Conservation (phyloP, 2,888 invertebrate species). For the Venusia cambrica region DNA sequence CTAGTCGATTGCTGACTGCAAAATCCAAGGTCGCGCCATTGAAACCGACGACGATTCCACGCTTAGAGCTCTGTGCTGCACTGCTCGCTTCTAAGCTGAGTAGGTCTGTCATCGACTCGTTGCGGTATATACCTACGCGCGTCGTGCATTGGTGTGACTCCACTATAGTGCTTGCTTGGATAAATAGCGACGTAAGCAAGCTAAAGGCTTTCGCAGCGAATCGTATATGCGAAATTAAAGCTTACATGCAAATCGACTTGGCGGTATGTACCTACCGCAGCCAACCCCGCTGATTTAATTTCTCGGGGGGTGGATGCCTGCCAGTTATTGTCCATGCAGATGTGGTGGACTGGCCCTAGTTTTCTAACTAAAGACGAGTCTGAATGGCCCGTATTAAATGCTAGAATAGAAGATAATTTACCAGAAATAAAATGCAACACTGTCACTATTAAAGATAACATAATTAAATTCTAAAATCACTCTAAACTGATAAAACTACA, state of each 20-base stretch:
- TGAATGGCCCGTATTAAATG: no score
- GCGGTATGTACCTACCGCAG: background rate
- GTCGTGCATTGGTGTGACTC: constrained; percentile 33
- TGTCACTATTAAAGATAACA: background rate
- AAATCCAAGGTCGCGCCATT: background rate
- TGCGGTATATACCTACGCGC: no score
- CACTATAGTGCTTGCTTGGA: constrained; percentile 30
- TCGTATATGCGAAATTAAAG: background rate
- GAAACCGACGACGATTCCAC: background rate
- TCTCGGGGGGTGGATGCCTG: no score
- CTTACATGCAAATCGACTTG: background rate
- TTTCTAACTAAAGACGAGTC: no score
- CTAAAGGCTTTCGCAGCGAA: no score
- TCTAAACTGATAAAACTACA: constrained; percentile 21
- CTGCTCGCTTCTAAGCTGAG: no score
- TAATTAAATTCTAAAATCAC: constrained; percentile 23
- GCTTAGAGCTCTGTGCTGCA: background rate
- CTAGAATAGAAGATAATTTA: no score
- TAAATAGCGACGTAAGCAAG: no score
- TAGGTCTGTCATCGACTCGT: no score
- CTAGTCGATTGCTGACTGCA: background rate
- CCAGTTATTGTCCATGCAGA: no score
- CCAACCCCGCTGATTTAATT: background rate
- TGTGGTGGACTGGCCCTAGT: no score
- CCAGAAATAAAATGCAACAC: no score